These are phyloP conservation scores for Rana temporaria DNA, from an alignment of 2,113 vertebrate species.

Conservation along the genomic window DNA sequence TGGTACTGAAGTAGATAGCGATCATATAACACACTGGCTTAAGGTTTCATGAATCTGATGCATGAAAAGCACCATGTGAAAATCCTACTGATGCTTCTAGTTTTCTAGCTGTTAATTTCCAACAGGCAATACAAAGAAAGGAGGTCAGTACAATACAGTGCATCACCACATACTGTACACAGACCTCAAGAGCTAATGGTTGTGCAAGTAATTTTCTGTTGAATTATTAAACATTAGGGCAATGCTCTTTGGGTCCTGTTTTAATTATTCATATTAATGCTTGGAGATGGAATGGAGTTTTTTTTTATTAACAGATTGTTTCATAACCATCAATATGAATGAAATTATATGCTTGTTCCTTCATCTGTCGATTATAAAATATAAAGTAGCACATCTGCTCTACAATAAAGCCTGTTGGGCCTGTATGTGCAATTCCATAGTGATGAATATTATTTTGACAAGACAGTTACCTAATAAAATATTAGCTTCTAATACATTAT, in stretches of 20 bases:
- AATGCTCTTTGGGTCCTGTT: slow-evolving; percentile 39
- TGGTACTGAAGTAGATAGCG: background rate
- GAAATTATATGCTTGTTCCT: too few species aligned
- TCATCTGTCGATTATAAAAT: background rate
- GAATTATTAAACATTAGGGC: slow-evolving; percentile 54
- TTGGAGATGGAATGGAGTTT: slow-evolving; percentile 22
- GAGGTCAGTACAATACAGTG: slow-evolving; percentile 21
- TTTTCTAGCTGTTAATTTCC: slow-evolving; percentile 9
- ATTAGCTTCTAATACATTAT: background rate
- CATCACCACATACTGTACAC: slow-evolving; percentile 12
- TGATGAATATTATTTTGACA: background rate
- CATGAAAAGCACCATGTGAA: background rate
- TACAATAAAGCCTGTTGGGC: background rate
- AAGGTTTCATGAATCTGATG: background rate
- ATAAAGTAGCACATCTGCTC: background rate
- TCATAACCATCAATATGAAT: slow-evolving; percentile 2
- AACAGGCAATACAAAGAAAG: slow-evolving; percentile 33
- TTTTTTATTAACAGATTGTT: background rate
- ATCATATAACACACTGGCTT: background rate
- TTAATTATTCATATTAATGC: slow-evolving; percentile 47
- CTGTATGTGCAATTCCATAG: background rate
- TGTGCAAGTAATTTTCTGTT: slow-evolving; percentile 48
- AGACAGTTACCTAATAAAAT: background rate
- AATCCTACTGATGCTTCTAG: background rate
- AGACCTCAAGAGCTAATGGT: slow-evolving; percentile 45